phyloP scores from a whole-genome alignment of 2,888 invertebrate species.

The Orthosia incerta region DNA sequence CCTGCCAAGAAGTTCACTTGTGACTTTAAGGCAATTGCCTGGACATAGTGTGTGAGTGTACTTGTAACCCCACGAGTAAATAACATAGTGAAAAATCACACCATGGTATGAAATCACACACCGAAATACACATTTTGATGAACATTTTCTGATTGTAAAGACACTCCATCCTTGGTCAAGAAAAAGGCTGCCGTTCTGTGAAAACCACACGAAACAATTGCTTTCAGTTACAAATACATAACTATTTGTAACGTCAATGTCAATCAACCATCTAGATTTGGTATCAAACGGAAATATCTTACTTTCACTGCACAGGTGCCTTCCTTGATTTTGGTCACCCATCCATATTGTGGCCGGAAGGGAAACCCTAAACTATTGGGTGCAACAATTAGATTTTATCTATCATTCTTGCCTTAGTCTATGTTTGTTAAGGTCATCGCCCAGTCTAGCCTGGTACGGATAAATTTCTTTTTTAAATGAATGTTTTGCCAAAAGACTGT shows the following conservation, averaged over 20 bases:
- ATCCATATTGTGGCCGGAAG: conserved; percentile 45
- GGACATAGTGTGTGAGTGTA: too few species aligned
- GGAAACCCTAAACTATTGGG: conserved; percentile 23
- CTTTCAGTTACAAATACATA: not conserved
- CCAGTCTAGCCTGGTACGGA: not conserved
- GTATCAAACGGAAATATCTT: conserved; percentile 24
- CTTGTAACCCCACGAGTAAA: too few species aligned
- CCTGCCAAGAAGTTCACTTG: too few species aligned
- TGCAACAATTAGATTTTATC: conserved; percentile 6
- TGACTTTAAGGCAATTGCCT: too few species aligned
- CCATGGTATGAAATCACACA: too few species aligned
- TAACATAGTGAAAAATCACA: too few species aligned
- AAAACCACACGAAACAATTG: too few species aligned
- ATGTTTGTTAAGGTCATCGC: not conserved
- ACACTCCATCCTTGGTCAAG: too few species aligned
- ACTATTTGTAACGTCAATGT: not conserved
- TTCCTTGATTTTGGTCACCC: conserved; percentile 27
- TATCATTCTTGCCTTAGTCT: not conserved
- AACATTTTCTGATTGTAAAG: too few species aligned
- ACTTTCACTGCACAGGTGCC: conserved; percentile 36
- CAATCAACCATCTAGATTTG: not conserved
- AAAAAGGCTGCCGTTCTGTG: too few species aligned
- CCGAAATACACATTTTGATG: too few species aligned
- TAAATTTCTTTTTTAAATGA: not conserved
- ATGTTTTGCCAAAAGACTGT: too few species aligned